phyloP scores from a whole-genome alignment of 2,888 invertebrate genomes.

The Thecocarcelia acutangulata region DNA sequence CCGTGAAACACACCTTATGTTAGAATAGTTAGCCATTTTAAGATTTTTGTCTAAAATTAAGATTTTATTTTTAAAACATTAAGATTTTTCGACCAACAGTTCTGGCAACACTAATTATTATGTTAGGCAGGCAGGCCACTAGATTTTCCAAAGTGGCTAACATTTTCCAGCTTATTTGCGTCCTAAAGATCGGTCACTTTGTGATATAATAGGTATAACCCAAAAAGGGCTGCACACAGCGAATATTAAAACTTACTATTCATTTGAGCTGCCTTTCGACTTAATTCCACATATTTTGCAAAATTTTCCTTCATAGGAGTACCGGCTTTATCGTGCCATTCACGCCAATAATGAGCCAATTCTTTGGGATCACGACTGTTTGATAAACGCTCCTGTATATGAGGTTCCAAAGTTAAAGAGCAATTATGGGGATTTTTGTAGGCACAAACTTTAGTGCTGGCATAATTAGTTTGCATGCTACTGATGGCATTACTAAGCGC shows the following conservation, averaged over 20 bases:
- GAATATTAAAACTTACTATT: constrained; percentile 83
- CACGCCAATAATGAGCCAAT: constrained; percentile 89
- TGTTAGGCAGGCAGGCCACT: too few species aligned
- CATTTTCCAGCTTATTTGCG: too few species aligned
- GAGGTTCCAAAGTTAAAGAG: constrained; percentile 87
- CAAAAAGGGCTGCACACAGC: too few species aligned
- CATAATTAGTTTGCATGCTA: constrained; percentile 89
- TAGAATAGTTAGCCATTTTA: too few species aligned
- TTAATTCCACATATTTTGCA: constrained; percentile 85
- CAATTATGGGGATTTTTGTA: constrained; percentile 85
- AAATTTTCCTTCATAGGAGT: constrained; percentile 85
- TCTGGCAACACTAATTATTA: too few species aligned
- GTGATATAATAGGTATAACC: too few species aligned
- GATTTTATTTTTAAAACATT: too few species aligned
- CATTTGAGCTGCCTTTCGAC: constrained; percentile 86
- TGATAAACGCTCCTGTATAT: constrained; percentile 84
- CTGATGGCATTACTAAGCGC: constrained; percentile 85
- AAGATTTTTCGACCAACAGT: too few species aligned
- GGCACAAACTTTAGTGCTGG: constrained; percentile 88
- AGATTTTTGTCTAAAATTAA: too few species aligned
- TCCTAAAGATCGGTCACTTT: too few species aligned
- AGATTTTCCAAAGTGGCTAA: too few species aligned
- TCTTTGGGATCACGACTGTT: constrained; percentile 89
- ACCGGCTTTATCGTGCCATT: constrained; percentile 90
- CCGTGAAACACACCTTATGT: too few species aligned